Base-by-base conservation (phyloP, 2,888 invertebrate genomes). In the Andrena chrysosceles region DNA sequence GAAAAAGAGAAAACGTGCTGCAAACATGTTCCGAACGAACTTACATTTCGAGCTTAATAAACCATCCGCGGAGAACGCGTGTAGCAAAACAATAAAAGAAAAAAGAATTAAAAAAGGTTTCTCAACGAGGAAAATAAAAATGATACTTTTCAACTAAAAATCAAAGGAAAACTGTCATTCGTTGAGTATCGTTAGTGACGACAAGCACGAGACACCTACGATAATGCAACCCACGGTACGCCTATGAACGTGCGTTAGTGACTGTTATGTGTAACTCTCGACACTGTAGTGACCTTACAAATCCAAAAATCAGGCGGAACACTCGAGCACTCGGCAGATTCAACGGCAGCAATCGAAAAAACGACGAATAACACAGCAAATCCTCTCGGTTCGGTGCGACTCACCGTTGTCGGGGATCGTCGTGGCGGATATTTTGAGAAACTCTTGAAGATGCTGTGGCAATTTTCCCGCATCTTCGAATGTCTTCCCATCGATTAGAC, bases 391-490 rank as follows among this genome's bases (percentile, higher is more conserved):
- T 64, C 83, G 71, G 10, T 48, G 64, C 64, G 63, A 88, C 88
- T 88, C 88, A 85, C 88, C 88, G 68, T 81, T 87, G 49, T 83
- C 82, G 59, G 83, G 60, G 35, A 10, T 63, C 68, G 62, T 16
- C 84, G 94, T 94, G 49, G 94, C 93, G 56, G 95, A 95, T 89
- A 96, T 96, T 91, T 95, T 95, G 89, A 97, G 96, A 92, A 97
- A 97, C 91, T 98, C 97, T 91, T 96, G 96, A 91, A 98, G 95
- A 94, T 98, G 98, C 90, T 95, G 96, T 5, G 98, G 98, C 81
- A 97, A 95, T 82, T 95, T 95, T 74, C 95, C 95, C 62, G 96
- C 95, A 89, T 96, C 96, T 79, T 95, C 95, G 91, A 95, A 95
- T 95, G 94, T 95, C 91, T 90, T 95, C 92, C 96, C 96, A 91